Percentiles rank a stretch among this genome's conserved stretches.
phyloP scores from a whole-genome alignment of 30 jellyfish, hydroid and myxozoan genomes.

The Calvadosia cruxmelitensis region DNA sequence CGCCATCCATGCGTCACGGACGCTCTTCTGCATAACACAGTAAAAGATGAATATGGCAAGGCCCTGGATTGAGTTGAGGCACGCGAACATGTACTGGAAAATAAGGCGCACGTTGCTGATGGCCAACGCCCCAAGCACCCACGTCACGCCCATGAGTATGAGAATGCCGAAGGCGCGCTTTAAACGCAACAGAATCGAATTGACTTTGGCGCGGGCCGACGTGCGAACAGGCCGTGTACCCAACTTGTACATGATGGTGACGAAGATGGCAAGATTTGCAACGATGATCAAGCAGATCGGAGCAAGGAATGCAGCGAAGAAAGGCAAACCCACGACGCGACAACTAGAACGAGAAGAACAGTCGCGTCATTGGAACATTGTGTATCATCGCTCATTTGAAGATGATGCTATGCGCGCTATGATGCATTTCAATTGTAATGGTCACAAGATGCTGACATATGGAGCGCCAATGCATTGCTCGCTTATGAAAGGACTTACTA shows the following conservation, averaged over 20 bases:
- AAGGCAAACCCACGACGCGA: slow-evolving; percentile 71
- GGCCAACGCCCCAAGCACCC: slow-evolving; percentile 89
- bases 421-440: too few relatives aligned
- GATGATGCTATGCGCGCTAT: too few relatives aligned
- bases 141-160: slow-evolving; percentile 89
- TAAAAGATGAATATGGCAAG: slow-evolving; percentile 80
- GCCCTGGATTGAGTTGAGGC: slow-evolving; percentile 67
- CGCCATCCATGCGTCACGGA: slow-evolving; percentile 75
- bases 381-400: background rate
- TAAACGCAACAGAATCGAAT: slow-evolving; percentile 46
- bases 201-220: slow-evolving; percentile 39
- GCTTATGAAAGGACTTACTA: too few relatives aligned
- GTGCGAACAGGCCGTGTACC: slow-evolving; percentile 71
- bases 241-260: slow-evolving; percentile 77
- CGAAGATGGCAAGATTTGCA: slow-evolving; percentile 51
- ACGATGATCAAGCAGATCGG: slow-evolving; percentile 79
- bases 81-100: slow-evolving; percentile 66
- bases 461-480: too few relatives aligned
- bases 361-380: background rate
- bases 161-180: slow-evolving; percentile 93
- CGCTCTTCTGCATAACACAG: slow-evolving; percentile 71
- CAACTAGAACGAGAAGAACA: slow-evolving; percentile 37
- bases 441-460: too few relatives aligned
- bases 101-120: slow-evolving; percentile 68
- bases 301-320: slow-evolving; percentile 57